Evolutionary conservation across 2,113 vertebrate species (phyloP).

Genomic region (Scytalopus superciliaris): DNA sequence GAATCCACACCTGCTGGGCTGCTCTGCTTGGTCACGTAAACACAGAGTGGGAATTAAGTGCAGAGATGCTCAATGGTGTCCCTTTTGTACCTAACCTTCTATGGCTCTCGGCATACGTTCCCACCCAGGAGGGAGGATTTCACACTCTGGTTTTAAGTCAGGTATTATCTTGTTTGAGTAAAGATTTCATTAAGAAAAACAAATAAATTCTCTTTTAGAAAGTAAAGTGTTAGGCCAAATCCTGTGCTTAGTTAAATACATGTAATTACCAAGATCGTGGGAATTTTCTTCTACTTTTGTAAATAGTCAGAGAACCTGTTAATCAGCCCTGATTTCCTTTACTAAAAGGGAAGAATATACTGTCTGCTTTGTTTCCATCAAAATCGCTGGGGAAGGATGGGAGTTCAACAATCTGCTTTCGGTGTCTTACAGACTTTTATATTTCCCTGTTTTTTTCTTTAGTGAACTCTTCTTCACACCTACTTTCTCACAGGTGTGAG

Average conservation of each 20-base stretch:
- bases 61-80: not conserved
- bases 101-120: not conserved
- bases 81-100: not conserved
- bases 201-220: not conserved
- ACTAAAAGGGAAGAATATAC: not conserved
- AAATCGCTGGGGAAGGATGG: not conserved
- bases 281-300: not conserved
- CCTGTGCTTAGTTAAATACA: not conserved
- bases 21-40: not conserved
- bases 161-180: not conserved
- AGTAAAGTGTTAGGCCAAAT: not conserved
- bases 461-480: not conserved
- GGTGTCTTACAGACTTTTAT: not conserved
- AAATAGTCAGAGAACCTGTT: not conserved
- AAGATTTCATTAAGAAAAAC: not conserved
- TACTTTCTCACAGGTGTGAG: conserved; percentile 9
- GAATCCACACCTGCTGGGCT: not conserved
- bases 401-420: not conserved
- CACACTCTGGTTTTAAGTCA: not conserved
- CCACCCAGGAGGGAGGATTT: not conserved
- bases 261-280: not conserved
- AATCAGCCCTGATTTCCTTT: not conserved
- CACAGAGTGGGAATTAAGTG: not conserved
- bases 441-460: not conserved
- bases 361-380: not conserved